phyloP scores from a whole-genome alignment of 2,113 vertebrate genomes.

The Podarcis muralis region DNA sequence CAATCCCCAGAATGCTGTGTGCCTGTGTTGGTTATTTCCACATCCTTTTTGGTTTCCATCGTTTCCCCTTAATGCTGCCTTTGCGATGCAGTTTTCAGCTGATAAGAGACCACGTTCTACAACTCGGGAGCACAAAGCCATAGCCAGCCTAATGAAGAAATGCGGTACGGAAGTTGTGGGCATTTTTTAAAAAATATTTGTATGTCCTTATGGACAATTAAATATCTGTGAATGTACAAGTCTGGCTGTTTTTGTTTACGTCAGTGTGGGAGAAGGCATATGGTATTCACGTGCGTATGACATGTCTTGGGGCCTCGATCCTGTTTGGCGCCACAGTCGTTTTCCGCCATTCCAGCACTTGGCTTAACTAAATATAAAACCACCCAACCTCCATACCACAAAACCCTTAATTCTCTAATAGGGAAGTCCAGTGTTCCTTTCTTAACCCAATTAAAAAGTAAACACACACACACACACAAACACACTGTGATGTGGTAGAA shows the following conservation, averaged over 20 bases:
- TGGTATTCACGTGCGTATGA: not conserved
- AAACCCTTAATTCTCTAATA: not conserved
- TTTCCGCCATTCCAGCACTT: not conserved
- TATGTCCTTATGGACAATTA: conserved; percentile 10
- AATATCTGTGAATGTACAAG: not conserved
- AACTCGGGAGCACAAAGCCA: not conserved
- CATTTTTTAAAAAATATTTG: not conserved
- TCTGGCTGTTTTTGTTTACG: not conserved
- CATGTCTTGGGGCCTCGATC: not conserved
- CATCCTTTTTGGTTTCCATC: not conserved
- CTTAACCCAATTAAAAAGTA: not conserved
- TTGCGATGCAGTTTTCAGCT: not conserved
- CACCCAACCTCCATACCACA: not conserved
- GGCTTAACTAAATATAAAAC: not conserved
- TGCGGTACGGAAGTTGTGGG: not conserved
- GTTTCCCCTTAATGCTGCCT: not conserved
- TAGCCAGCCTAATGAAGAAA: not conserved
- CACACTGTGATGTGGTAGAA: not conserved
- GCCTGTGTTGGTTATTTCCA: not conserved
- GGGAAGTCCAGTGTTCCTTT: not conserved
- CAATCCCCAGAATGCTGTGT: not conserved
- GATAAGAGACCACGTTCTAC: not conserved
- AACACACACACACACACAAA: too few relatives aligned
- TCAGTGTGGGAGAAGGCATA: not conserved
- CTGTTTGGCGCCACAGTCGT: not conserved